Base-by-base conservation (phyloP, 1,140 invertebrate species). In the Scaptomyza graminum region DNA sequence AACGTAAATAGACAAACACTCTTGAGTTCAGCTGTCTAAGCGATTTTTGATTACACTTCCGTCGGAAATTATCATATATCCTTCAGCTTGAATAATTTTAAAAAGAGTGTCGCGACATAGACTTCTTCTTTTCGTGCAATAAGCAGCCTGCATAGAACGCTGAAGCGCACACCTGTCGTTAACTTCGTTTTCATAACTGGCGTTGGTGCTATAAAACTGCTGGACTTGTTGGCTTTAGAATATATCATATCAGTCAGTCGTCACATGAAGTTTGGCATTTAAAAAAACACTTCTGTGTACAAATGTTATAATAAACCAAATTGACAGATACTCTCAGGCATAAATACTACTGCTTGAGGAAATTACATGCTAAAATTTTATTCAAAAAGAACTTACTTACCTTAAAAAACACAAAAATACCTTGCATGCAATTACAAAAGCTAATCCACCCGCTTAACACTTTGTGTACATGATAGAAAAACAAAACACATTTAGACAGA, bases 41-140 rank as follows among this genome's bases (percentile, higher is more conserved):
- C 90, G 90, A 91, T 91, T 91, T 91, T 91, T 91, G 90, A 91
- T 91, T 91, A 91, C 90, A 90, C 85, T 91, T 91, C 90, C 90
- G 90, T 63, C 90, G 90, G 90, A 91, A 91, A 91, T 91, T 91
- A 91, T 91, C 90, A 91, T 91, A 91, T 89, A 91, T 90, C 88
- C 90, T 91, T 91, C 88, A 90, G 79, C 89, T 85, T 90, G 90
- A 91, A 90, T 91, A 90, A 90, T 88, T 91, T 91, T 81, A 69
- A 87, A 89, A 68, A 83, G 69, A 88, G 74, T 76, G 74, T 76
- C 76, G 79, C 69, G 84, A 76, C 71, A 61, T 47, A 22, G 47
- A 51, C 39, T 52, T n/a, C n/a, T n/a, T n/a, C n/a, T n/a, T 13
- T 18, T 34, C 46, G 12, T 22, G 46, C 15, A 39, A 25, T 34